Evolutionary conservation across 2,113 vertebrate genomes (phyloP).

Genomic region (Poecile atricapillus): DNA sequence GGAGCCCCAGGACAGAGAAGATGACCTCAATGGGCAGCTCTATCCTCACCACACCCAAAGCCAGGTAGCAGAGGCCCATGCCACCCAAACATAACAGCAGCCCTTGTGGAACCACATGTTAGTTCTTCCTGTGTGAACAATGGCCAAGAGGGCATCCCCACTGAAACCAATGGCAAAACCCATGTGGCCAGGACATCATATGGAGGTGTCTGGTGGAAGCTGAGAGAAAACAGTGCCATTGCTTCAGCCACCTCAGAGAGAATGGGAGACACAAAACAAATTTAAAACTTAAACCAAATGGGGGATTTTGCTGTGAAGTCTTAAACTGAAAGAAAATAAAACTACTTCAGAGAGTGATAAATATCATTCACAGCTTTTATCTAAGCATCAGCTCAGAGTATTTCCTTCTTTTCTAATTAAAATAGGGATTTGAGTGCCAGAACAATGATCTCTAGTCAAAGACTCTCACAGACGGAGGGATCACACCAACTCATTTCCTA

Average conservation of each 20-base stretch:
- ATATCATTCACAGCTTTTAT: constrained; percentile 50
- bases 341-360: constrained; percentile 40
- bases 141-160: accelerated
- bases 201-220: not conserved
- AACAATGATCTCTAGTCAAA: constrained; percentile 56
- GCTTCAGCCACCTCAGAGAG: not conserved
- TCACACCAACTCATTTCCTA: constrained; percentile 66
- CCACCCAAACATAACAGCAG: accelerated
- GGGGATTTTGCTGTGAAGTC: not conserved
- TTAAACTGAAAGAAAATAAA: constrained; percentile 15
- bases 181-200: accelerated
- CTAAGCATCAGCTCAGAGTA: constrained; percentile 51
- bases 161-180: not conserved
- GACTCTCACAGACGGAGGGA: constrained; percentile 32
- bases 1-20: not conserved
- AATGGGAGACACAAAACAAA: not conserved
- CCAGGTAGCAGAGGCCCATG: not conserved
- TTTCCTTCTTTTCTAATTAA: constrained; percentile 69
- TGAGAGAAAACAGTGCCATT: not conserved
- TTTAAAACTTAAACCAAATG: not conserved
- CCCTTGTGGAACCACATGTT: not conserved
- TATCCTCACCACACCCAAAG: not conserved
- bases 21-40: not conserved
- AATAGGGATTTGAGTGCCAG: constrained; percentile 55
- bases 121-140: not conserved